Evolutionary conservation across 2,797 vertebrate genomes (phyloP), one percentile per base, ranked within the genome.

Genomic region (Tapera naevia): DNA sequence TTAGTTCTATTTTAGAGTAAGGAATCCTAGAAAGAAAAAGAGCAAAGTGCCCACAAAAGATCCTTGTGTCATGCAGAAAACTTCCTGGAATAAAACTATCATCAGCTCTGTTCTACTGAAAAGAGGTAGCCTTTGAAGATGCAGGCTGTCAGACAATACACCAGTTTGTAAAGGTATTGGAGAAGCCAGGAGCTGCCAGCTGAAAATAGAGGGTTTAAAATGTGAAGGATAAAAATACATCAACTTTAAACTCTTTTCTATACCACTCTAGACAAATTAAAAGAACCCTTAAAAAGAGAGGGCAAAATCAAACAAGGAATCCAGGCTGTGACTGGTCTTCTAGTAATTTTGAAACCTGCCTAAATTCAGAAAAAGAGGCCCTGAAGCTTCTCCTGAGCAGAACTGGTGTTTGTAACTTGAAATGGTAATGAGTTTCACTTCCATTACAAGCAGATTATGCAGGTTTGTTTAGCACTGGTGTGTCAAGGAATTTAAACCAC

Each of bases 21-120:
- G 57, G 89, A 86, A 91, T 91, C 74, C 80, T 81, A 91, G 85
- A 93, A 95, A 93, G 86, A 91, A 91, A 93, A 93, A 76, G 76
- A 93, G 93, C 39, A 53, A 80, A 90, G 24, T 50, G 32, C 64
- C 80, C 71, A 93, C 85, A 94, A 96, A 94, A 94, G 95, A 90
- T 81, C 83, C 78, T 91, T 90, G 64, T 95, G 86, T 92, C 78
- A 61, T 46, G 58, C 60, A 87, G 67, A 61, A 95, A 84, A 73
- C 16, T 66, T 71, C 43, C 62, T 88, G 83, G 86, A 93, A 93
- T 78, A 87, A 88, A 95, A 90, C 71, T 62, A 50, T 67, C 33
- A 50, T 67, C 33, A 2, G 25, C 71, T 80, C 74, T 18, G 11
- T 61, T 85, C 67, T 56, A 70, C 83, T 67, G 32, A 27, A 90